Percentiles rank a stretch among this genome's conserved stretches.
phyloP scores from a whole-genome alignment of 1,140 invertebrate species.

The Drosophila tsacasi region DNA sequence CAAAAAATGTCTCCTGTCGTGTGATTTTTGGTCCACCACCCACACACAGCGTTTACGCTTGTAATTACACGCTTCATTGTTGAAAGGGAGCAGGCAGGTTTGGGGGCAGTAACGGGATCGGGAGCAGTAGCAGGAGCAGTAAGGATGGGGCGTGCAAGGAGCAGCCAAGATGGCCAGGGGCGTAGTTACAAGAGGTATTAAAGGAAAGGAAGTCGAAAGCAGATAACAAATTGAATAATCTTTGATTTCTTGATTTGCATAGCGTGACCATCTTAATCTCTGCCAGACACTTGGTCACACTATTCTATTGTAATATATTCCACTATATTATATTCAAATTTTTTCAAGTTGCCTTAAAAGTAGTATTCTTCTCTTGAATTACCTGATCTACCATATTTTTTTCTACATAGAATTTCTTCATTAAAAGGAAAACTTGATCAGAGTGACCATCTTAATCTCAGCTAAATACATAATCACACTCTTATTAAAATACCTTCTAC shows the following conservation, averaged over 20 bases:
- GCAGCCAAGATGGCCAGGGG: conserved; percentile 27
- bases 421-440: not conserved
- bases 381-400: too few relatives aligned
- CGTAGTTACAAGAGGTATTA: not conserved
- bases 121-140: conserved; percentile 2
- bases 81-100: conserved; percentile 38
- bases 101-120: conserved; percentile 3
- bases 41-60: conserved; percentile 74
- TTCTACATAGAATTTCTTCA: not conserved
- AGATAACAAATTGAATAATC: not conserved
- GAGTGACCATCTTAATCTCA: not conserved
- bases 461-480: not conserved
- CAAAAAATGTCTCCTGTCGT: conserved; percentile 76
- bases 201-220: not conserved
- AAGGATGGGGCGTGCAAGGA: conserved; percentile 12
- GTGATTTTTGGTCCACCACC: conserved; percentile 63
- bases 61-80: conserved; percentile 85
- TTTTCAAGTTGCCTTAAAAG: not conserved
- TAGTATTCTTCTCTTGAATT: too few relatives aligned
- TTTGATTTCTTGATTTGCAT: not conserved
- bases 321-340: too few relatives aligned
- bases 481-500: not conserved
- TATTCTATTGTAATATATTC: not conserved
- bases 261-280: not conserved
- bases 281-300: not conserved